Evolutionary conservation across 2,888 invertebrate species (phyloP), one percentile per base, ranked within the genome.

Genomic region (Caenorhabditis doughertyi): DNA sequence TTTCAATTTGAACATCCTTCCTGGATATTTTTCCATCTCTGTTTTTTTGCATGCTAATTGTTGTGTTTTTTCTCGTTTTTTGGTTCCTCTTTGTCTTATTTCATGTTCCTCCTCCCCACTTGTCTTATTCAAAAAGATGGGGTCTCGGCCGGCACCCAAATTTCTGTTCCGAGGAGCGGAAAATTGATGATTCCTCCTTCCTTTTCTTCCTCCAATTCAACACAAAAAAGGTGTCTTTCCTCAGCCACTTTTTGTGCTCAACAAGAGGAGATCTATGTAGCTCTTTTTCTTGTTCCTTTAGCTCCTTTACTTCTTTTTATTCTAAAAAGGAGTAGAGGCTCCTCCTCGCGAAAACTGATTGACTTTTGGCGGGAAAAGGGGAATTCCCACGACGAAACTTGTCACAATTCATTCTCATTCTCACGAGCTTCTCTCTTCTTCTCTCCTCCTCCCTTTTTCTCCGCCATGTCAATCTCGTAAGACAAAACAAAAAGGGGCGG

Each of bases 371-470:
- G 18, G 13, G 27, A n/a, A 9, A 35, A 39, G 62, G 42, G 29
- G 65, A n/a, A 76, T 76, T 76, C 76, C 76, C 76, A 76, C 76
- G 67, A 35, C 76, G 76, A 76, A 76, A 76, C 76, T 76, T 76
- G 76, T 76, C 76, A 76, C 76, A 76, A 76, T 76, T 76, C 76
- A 76, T 76, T 76, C 76, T 56, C 74, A 56, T 65, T 65, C 65
- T 73, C 64, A 64, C 64, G 72, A 62, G 51, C 53, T 72, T 44
- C 27, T 44, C 13, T 25, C 25, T 62, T 39, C 8, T 42, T 23
- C 13, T 35, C 11, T 39, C 60, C 16, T 21, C 23, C n/a, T 23
- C 18, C 32, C 32, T 53, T 53, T 23, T 39, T 5, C 23, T 5
- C 23, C 44, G 13, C 27, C 21, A 27, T 25, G 35, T 18, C 23